phyloP scores from a whole-genome alignment of 2,888 invertebrate genomes.

The Monoplex corrugatus region DNA sequence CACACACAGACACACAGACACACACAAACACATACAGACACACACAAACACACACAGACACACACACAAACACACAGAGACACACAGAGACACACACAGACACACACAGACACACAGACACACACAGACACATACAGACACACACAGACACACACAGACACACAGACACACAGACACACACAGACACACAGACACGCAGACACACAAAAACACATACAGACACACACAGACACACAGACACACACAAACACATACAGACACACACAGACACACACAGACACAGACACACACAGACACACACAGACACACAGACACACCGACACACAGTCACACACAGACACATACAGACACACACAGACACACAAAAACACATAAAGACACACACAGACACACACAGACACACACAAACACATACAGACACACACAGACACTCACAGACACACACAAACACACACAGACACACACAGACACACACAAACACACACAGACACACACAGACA shows the following conservation, averaged over 20 bases:
- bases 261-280: neutral
- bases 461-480: neutral
- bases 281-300: conserved; percentile 1
- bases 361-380: neutral
- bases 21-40: neutral
- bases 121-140: neutral
- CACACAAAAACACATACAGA: neutral
- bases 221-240: neutral
- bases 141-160: conserved; percentile 39
- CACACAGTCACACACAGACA: neutral
- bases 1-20: neutral
- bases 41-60: neutral
- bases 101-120: conserved; percentile 39
- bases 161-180: neutral
- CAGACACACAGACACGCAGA: neutral
- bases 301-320: neutral
- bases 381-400: neutral
- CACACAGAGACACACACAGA: neutral
- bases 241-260: neutral
- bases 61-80: neutral
- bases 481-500: conserved; percentile 4
- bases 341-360: neutral
- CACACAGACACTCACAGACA: neutral
- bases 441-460: neutral
- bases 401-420: neutral